These are phyloP conservation scores for Oxytorus armatus DNA, from an alignment of 2,888 invertebrate species.

Conservation along the genomic window DNA sequence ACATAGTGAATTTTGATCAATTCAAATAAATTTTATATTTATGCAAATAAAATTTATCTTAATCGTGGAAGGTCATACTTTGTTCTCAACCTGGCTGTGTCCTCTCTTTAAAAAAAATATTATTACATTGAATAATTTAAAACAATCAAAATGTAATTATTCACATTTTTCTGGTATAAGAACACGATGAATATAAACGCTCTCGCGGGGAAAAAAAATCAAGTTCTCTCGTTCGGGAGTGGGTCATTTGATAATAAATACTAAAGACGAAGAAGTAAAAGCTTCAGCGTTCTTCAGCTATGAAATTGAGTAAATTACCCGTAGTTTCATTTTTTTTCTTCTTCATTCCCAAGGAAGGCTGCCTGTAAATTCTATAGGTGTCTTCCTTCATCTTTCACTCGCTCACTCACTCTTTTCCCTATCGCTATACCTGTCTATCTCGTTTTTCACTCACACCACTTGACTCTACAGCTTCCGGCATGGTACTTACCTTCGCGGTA, in stretches of 20 bases:
- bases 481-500: conserved; percentile 57
- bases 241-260: conserved; percentile 50
- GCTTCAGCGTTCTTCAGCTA: conserved; percentile 24
- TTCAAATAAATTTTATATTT: neutral
- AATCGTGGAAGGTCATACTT: too few relatives aligned
- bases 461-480: conserved; percentile 50
- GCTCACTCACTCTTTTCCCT: conserved; percentile 1
- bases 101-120: conserved; percentile 1
- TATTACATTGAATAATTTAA: neutral
- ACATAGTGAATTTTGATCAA: neutral
- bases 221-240: conserved; percentile 19
- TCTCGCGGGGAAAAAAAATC: conserved; percentile 11
- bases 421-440: conserved; percentile 14
- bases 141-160: conserved; percentile 4
- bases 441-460: conserved; percentile 23
- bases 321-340: conserved; percentile 37
- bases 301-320: conserved; percentile 55
- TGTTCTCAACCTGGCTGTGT: neutral
- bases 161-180: neutral
- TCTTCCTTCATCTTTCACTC: conserved; percentile 29
- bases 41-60: neutral
- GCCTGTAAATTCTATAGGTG: conserved; percentile 56
- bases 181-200: neutral
- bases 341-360: conserved; percentile 32
- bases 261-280: conserved; percentile 36